Evolutionary conservation across 2,113 vertebrate genomes (phyloP).

Genomic region (Ophthalmolycus amberensis): DNA sequence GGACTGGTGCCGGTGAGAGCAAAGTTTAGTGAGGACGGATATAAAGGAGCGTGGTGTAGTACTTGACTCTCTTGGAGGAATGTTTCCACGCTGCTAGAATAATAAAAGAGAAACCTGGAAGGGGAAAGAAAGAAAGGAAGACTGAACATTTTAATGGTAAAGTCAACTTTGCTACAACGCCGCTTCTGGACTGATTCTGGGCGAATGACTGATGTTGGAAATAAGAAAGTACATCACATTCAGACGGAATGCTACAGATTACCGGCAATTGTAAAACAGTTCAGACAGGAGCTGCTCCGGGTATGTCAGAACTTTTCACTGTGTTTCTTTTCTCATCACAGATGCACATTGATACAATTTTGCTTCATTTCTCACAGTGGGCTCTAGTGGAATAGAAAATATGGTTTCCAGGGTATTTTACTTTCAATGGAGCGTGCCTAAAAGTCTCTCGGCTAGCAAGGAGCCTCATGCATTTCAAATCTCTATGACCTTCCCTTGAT

Average conservation of each 20-base stretch:
- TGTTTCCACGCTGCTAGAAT: slow-evolving; percentile 47
- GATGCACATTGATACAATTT: slow-evolving; percentile 47
- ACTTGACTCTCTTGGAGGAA: slow-evolving; percentile 44
- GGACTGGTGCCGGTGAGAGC: slow-evolving; percentile 53
- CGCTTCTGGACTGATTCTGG: not conserved
- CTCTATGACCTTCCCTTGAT: slow-evolving; percentile 69
- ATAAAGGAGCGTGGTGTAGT: slow-evolving; percentile 45
- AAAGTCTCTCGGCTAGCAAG: slow-evolving; percentile 65
- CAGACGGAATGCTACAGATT: not conserved
- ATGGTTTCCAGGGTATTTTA: slow-evolving; percentile 74
- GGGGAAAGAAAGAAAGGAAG: slow-evolving; percentile 32
- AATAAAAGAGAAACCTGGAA: slow-evolving; percentile 41
- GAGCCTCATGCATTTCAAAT: slow-evolving; percentile 81
- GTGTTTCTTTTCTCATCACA: slow-evolving; percentile 37
- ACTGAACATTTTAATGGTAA: slow-evolving; percentile 29
- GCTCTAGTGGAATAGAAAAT: slow-evolving; percentile 76
- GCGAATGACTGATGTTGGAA: slow-evolving; percentile 35
- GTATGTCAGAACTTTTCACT: slow-evolving; percentile 33
- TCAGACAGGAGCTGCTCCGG: slow-evolving; percentile 25
- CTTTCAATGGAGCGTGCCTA: slow-evolving; percentile 76
- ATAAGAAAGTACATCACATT: slow-evolving; percentile 42
- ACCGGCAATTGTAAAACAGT: not conserved
- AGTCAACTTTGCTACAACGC: slow-evolving; percentile 10
- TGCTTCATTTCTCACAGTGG: slow-evolving; percentile 41
- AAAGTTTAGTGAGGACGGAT: slow-evolving; percentile 47